Base-by-base conservation (phyloP, 2,888 invertebrate genomes). In the Luffia ferchaultella region DNA sequence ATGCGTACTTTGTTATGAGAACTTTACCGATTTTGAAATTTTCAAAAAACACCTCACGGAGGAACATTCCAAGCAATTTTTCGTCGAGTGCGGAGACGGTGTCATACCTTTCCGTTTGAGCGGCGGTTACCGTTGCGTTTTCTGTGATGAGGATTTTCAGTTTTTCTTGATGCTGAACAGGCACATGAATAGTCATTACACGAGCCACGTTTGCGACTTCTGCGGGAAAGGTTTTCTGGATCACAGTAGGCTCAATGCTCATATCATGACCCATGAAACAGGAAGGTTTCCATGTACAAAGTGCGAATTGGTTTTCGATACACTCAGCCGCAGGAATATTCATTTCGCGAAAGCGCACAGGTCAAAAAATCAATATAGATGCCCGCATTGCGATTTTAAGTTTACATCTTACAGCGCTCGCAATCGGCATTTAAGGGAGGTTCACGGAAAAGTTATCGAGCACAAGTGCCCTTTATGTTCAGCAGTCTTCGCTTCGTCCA, bases 141-240 rank as follows among this genome's bases (percentile, higher is more conserved):
- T 65, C 0, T 73, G 73, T 46, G 52, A 57, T 0, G 47, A 59
- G 2, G 52, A 56, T 2, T 70, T 67, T 20, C 63, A 42, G 43
- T 17, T 47, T 53, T 53, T 44, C 49, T 62, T 70, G 0, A 76
- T 72, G 54, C 57, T 82, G 2, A 80, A 82, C 52, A 70, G 60
- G 0, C 82, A 82, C 54, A 70, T 77, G 58, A 80, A 82, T 44
- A 62, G 62, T n/a, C 82, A 83, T 45, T 76, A 70, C 55, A 76
- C 73, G 0, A 71, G 76, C 45, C 71, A 73, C 46, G 72, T 82
- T 15, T 83, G 82, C 47, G 70, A 66, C 18, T 64, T 67, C 44
- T 83, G 82, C 51, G 80, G 80, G 0, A 80, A 79, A 62, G 62
- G 72, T 0, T 80, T 79, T 48, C 63, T 75, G 0, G 67, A 68